Conservation (phyloP, 2,797 vertebrate species). For the Mormyrops attenuatus region DNA sequence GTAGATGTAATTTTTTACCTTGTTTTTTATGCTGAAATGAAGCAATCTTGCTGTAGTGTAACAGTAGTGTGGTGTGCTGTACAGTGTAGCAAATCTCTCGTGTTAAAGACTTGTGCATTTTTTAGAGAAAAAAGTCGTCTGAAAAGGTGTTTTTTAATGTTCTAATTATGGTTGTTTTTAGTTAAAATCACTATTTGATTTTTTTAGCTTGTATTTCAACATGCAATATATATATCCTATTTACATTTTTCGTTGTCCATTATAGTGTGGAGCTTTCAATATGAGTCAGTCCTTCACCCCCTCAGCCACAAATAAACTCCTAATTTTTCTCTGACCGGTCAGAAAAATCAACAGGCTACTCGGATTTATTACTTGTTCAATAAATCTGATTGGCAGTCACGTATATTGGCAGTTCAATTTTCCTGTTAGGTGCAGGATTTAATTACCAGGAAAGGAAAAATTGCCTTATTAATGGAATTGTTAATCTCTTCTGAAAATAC, state of each 20-base stretch:
- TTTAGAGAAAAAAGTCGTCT: background rate
- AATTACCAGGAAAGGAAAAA: conserved; percentile 18
- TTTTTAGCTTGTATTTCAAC: background rate
- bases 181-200: background rate
- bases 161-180: background rate
- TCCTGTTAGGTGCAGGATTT: conserved; percentile 6
- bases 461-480: conserved; percentile 8
- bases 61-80: background rate
- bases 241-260: background rate
- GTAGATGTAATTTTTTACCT: background rate
- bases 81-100: background rate
- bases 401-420: conserved; percentile 16
- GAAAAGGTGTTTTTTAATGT: background rate
- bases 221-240: background rate
- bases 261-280: background rate
- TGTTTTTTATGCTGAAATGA: background rate
- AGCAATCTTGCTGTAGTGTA: background rate
- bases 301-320: background rate
- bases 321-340: background rate
- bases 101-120: background rate
- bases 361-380: conserved; percentile 10
- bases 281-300: background rate
- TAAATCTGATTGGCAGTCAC: conserved; percentile 18
- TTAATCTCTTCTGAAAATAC: background rate
- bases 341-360: background rate